Conservation (phyloP, 2,888 invertebrate genomes). For the Strigamia transsilvanica region DNA sequence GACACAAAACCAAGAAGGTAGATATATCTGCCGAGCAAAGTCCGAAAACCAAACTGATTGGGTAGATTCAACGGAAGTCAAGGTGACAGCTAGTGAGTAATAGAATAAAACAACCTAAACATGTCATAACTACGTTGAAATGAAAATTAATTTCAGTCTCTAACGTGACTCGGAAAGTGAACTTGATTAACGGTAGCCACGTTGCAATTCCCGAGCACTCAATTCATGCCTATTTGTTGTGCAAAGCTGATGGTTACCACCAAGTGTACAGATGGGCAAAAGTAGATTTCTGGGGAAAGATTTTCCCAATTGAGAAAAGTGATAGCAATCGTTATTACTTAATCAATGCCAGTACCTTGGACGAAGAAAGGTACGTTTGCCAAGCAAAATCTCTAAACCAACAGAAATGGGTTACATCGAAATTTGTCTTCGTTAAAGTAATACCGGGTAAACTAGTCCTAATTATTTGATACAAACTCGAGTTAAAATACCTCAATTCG, state of each 20-base stretch:
- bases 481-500: neutral
- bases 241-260: neutral
- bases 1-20: neutral
- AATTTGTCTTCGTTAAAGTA: neutral
- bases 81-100: neutral
- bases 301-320: neutral
- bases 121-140: neutral
- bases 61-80: neutral
- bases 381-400: slow-evolving; percentile 10
- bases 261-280: neutral
- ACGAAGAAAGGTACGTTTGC: neutral
- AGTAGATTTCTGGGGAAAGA: neutral
- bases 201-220: neutral
- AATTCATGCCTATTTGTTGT: neutral
- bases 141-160: neutral
- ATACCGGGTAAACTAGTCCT: neutral
- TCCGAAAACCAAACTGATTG: neutral
- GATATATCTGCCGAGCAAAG: neutral
- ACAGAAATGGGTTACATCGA: neutral
- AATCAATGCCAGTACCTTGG: neutral
- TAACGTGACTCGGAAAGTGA: neutral
- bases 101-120: neutral
- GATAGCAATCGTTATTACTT: neutral
- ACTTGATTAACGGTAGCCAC: neutral
- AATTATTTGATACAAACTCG: neutral